These are phyloP conservation scores for Scyliorhinus canicula DNA, from an alignment of 2,797 vertebrate genomes.

Conservation along the genomic window DNA sequence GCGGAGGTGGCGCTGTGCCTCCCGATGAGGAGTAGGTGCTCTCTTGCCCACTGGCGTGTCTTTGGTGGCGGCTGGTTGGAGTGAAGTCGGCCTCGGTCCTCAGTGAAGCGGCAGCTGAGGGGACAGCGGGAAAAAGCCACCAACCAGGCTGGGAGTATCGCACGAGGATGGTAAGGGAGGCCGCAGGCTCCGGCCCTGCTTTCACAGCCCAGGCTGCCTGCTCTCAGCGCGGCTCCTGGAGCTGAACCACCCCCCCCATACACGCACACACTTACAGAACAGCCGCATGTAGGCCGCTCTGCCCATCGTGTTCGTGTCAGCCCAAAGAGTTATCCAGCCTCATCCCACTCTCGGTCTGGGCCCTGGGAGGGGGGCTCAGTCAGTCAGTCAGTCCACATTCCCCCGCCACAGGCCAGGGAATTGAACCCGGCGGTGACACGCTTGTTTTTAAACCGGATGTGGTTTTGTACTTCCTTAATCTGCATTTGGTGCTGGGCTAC, in stretches of 20 bases:
- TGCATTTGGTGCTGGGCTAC: neutral
- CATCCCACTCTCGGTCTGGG: neutral
- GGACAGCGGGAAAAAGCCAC: neutral
- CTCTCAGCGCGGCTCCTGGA: neutral
- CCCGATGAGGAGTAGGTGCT: accelerated
- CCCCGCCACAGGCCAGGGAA: too few species aligned
- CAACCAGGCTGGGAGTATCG: too few species aligned
- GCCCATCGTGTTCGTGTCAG: too few species aligned
- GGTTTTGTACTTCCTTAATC: too few species aligned
- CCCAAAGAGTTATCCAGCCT: neutral
- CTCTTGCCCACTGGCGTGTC: neutral
- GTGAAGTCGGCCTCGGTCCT: neutral
- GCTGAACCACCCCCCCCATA: neutral
- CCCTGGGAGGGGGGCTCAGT: too few species aligned
- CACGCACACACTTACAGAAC: too few species aligned
- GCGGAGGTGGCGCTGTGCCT: neutral
- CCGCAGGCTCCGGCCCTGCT: neutral
- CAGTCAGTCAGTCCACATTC: too few species aligned
- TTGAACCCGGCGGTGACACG: too few species aligned
- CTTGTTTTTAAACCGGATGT: too few species aligned
- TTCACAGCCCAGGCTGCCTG: neutral
- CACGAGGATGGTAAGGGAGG: slow-evolving; percentile 25
- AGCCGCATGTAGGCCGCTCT: too few species aligned
- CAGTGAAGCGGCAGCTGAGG: slow-evolving; percentile 24
- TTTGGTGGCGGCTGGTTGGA: neutral